Conservation (phyloP, 2,888 invertebrate species). For the Danaus chrysippus region DNA sequence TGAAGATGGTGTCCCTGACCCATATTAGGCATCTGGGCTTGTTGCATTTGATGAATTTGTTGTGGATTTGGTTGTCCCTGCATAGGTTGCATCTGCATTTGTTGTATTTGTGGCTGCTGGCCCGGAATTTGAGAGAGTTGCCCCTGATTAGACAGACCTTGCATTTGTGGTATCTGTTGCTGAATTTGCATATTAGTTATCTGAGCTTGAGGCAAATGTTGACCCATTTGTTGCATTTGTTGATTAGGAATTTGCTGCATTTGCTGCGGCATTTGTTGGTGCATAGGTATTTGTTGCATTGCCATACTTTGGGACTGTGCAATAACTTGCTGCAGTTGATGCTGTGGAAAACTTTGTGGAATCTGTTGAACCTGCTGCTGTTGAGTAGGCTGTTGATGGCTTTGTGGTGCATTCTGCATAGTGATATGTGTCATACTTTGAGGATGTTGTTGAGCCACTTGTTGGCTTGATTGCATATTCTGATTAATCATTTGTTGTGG, state of each 20-base stretch:
- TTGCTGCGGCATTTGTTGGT: conserved; percentile 75
- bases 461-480: conserved; percentile 62
- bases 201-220: conserved; percentile 70
- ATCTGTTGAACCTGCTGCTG: conserved; percentile 75
- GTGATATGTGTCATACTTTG: conserved; percentile 77
- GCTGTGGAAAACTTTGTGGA: conserved; percentile 76
- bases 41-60: conserved; percentile 73
- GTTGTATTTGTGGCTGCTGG: conserved; percentile 75
- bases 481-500: conserved; percentile 74
- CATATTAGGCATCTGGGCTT: conserved; percentile 72
- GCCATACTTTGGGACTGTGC: conserved; percentile 72
- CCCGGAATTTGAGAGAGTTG: conserved; percentile 69
- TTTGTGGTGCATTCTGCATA: conserved; percentile 66
- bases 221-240: conserved; percentile 76
- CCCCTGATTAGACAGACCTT: conserved; percentile 68
- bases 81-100: conserved; percentile 76
- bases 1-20: conserved; percentile 70
- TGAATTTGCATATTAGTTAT: conserved; percentile 75
- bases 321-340: conserved; percentile 75
- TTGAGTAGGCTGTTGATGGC: conserved; percentile 60
- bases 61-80: conserved; percentile 69
- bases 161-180: conserved; percentile 75
- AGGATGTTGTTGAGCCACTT: conserved; percentile 71
- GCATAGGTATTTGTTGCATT: conserved; percentile 76
- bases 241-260: conserved; percentile 76